These are phyloP conservation scores for Aphidius colemani DNA, from an alignment of 2,888 invertebrate species.

Conservation along the genomic window DNA sequence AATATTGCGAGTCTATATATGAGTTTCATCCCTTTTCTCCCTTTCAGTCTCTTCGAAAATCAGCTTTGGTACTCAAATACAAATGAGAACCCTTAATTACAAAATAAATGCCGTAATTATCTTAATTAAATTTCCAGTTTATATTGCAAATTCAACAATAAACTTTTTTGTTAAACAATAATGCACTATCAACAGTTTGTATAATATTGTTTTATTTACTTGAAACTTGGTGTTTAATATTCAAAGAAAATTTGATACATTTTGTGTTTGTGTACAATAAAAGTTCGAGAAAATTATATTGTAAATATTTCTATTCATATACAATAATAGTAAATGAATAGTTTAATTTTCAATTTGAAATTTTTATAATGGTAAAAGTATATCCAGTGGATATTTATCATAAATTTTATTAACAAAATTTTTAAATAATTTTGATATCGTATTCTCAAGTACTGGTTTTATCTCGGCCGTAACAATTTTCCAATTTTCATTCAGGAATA, in stretches of 20 bases:
- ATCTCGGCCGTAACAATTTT: slow-evolving; percentile 72
- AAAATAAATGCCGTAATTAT: slow-evolving; percentile 49
- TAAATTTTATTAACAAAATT: slow-evolving; percentile 67
- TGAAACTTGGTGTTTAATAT: too few relatives aligned
- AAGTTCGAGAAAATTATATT: too few relatives aligned
- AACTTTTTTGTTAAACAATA: too few relatives aligned
- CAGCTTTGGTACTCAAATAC: slow-evolving; percentile 33
- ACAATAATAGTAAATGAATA: too few relatives aligned
- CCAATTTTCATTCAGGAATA: slow-evolving; percentile 81
- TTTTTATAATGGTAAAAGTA: slow-evolving; percentile 61
- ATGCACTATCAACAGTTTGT: too few relatives aligned
- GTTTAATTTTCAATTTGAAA: too few relatives aligned
- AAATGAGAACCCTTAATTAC: slow-evolving; percentile 35
- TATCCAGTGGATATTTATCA: slow-evolving; percentile 65
- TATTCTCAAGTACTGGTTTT: slow-evolving; percentile 71
- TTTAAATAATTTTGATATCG: slow-evolving; percentile 65
- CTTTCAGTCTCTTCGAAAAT: slow-evolving; percentile 22
- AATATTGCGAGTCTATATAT: too few relatives aligned
- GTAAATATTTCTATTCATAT: too few relatives aligned
- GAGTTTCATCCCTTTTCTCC: slow-evolving; percentile 13
- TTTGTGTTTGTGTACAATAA: too few relatives aligned
- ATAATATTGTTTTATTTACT: too few relatives aligned
- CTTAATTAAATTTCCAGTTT: slow-evolving; percentile 46
- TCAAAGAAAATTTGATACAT: too few relatives aligned
- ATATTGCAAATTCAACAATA: too few relatives aligned